These are phyloP conservation scores for Reinhardtius hippoglossoides DNA, from an alignment of 2,113 vertebrate genomes.

Conservation along the genomic window DNA sequence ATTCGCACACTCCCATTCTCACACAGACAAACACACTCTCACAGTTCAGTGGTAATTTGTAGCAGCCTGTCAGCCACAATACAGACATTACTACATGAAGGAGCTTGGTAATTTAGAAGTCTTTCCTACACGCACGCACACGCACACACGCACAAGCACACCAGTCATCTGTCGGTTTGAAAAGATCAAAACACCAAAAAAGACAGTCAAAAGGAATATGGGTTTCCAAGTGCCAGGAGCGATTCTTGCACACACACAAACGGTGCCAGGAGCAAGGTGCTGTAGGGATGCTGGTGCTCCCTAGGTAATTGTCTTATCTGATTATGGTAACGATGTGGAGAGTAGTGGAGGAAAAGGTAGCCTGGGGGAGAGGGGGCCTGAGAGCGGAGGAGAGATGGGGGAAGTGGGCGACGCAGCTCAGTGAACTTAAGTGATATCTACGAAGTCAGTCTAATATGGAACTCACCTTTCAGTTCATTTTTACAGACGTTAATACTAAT, in stretches of 20 bases:
- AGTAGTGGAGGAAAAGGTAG: slow-evolving; percentile 71
- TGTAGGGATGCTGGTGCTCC: slow-evolving; percentile 78
- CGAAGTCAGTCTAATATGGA: slow-evolving; percentile 28
- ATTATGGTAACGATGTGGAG: slow-evolving; percentile 83
- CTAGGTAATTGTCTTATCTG: slow-evolving; percentile 82
- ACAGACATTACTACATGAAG: slow-evolving; percentile 72
- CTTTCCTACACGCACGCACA: slow-evolving; percentile 44
- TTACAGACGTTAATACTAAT: slow-evolving; percentile 23
- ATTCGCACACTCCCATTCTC: slow-evolving; percentile 41
- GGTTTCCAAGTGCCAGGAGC: slow-evolving; percentile 75
- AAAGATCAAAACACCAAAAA: slow-evolving; percentile 77
- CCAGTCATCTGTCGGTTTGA: slow-evolving; percentile 73
- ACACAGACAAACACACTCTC: slow-evolving; percentile 20
- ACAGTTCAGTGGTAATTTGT: slow-evolving; percentile 68
- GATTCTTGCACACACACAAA: slow-evolving; percentile 55
- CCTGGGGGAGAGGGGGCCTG: slow-evolving; percentile 68
- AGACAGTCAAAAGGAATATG: slow-evolving; percentile 78
- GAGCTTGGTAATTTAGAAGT: slow-evolving; percentile 68
- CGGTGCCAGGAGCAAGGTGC: slow-evolving; percentile 78
- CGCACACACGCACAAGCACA: slow-evolving; percentile 36
- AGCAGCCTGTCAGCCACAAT: slow-evolving; percentile 66
- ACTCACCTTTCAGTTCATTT: slow-evolving; percentile 32
- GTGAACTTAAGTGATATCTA: slow-evolving; percentile 58
- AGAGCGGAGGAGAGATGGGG: slow-evolving; percentile 44
- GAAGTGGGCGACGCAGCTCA: slow-evolving; percentile 47